Evolutionary conservation across 2,888 invertebrate species (phyloP).

Genomic region (Lochmaea capreae): DNA sequence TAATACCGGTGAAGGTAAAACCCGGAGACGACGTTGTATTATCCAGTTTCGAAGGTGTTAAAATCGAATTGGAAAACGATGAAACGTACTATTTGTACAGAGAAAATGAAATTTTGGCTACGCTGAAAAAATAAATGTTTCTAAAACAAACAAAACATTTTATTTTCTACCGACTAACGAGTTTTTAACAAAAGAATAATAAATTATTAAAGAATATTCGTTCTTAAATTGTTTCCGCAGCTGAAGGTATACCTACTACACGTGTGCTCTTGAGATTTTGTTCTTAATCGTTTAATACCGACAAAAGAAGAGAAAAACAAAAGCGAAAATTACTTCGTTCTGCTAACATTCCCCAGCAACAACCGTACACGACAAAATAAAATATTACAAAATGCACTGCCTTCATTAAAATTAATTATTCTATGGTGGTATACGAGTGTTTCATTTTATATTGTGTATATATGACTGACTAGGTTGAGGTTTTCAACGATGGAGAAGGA

Average conservation of each 20-base stretch:
- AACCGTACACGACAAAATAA: too few relatives aligned
- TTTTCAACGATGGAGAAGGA: too few relatives aligned
- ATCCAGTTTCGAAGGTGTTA: slow-evolving; percentile 97
- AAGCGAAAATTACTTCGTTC: neutral
- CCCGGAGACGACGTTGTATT: slow-evolving; percentile 90
- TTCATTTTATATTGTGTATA: too few relatives aligned
- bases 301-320: neutral
- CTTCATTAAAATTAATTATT: too few relatives aligned
- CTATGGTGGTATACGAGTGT: too few relatives aligned
- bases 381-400: too few relatives aligned
- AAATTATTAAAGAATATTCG: neutral
- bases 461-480: too few relatives aligned
- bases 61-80: slow-evolving; percentile 87
- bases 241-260: neutral
- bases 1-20: slow-evolving; percentile 43
- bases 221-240: neutral
- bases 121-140: neutral
- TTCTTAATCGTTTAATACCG: neutral
- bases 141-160: too few relatives aligned
- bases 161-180: too few relatives aligned
- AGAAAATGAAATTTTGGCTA: slow-evolving; percentile 94
- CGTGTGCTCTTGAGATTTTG: neutral
- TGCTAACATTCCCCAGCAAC: too few relatives aligned
- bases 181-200: too few relatives aligned
- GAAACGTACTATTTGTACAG: slow-evolving; percentile 90